phyloP scores from a whole-genome alignment of 2,888 invertebrate species.

The Cerceris ruficornis region DNA sequence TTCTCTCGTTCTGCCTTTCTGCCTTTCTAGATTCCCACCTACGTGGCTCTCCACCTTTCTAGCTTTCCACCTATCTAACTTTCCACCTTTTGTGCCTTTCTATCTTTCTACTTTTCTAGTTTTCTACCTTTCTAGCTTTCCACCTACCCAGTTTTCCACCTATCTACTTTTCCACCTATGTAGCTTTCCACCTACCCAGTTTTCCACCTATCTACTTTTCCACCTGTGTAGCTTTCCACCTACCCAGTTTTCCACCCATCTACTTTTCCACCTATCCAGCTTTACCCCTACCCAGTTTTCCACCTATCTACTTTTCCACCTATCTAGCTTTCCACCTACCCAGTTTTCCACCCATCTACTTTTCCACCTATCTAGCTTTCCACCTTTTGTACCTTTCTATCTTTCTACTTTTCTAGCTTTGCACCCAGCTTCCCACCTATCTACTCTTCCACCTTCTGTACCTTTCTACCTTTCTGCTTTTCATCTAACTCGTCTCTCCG shows the following conservation, averaged over 20 bases:
- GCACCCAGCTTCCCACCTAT: no score
- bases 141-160: not conserved
- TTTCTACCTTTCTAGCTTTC: not conserved
- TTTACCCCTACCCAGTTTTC: no score
- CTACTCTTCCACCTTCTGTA: not conserved
- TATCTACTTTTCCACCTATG: not conserved
- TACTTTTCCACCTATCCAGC: no score
- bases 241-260: no score
- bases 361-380: not conserved
- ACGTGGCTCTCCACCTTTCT: not conserved
- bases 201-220: no score
- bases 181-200: no score
- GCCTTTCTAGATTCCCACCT: no score
- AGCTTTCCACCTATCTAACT: not conserved
- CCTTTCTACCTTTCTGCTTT: no score
- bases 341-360: not conserved
- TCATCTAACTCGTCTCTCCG: no score
- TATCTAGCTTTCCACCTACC: no score
- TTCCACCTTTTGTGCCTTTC: not conserved
- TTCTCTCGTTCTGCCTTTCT: not conserved
- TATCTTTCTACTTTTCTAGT: not conserved
- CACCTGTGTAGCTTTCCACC: no score
- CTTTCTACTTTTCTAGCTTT: not conserved
- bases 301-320: no score
- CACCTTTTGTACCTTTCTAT: not conserved